Evolutionary conservation across 2,113 vertebrate genomes (phyloP).

Genomic region (Rhizomys pruinosus): DNA sequence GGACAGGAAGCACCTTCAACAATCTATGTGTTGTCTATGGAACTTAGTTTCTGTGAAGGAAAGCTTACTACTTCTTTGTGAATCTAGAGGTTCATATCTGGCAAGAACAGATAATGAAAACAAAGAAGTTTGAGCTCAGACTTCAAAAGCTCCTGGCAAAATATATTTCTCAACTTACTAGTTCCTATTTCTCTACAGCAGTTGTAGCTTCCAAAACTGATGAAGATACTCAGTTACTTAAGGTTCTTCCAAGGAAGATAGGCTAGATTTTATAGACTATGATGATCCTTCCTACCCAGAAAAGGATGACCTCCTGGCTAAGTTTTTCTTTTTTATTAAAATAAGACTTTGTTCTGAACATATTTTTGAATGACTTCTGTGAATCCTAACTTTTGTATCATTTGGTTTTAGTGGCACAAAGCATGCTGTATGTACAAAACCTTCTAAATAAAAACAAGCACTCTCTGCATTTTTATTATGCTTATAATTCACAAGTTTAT

Average conservation of each 20-base stretch:
- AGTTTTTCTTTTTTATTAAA: not conserved
- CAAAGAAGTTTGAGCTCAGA: not conserved
- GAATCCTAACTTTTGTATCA: slow-evolving; percentile 21
- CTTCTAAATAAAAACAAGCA: slow-evolving; percentile 2
- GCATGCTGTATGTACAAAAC: not conserved
- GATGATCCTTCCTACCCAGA: not conserved
- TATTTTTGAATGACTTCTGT: slow-evolving; percentile 27
- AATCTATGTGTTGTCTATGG: not conserved
- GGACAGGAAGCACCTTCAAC: not conserved
- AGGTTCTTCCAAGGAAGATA: not conserved
- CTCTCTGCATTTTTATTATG: not conserved
- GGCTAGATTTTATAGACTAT: not conserved
- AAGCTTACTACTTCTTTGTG: not conserved
- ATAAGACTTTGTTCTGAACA: not conserved
- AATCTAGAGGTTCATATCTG: not conserved
- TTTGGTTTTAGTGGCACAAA: slow-evolving; percentile 15
- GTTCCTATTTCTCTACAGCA: not conserved
- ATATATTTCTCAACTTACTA: not conserved
- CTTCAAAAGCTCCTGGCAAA: not conserved
- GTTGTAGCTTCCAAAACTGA: not conserved
- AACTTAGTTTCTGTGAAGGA: not conserved
- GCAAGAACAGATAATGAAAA: not conserved
- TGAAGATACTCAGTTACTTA: not conserved
- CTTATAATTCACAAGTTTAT: slow-evolving; percentile 32
- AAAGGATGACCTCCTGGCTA: not conserved